Base-by-base conservation (phyloP, 2,797 vertebrate species). In the Coranthus polyacanthus region DNA sequence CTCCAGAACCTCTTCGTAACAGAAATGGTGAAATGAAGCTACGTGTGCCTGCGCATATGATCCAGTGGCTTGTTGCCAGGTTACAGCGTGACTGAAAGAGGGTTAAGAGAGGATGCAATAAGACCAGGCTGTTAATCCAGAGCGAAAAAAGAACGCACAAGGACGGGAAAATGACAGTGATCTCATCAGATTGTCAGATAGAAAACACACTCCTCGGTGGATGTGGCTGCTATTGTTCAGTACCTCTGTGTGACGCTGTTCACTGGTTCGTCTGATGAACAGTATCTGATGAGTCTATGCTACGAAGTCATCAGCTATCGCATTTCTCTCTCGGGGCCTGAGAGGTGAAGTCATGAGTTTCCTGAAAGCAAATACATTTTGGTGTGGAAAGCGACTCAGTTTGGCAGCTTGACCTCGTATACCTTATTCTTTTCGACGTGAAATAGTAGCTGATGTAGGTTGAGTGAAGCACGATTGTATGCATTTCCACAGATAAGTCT, bases 1-100 rank as follows among this genome's bases (percentile, higher is more conserved):
- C 3, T 39, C 38, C 4, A 10, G 2, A 12, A 50, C n/a, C 13
- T 26, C 44, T 24, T 72, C 39, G 49, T 69, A 12, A 29, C 8
- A 46, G 38, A 64, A 50, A 42, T 69, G 15, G 16, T 20, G n/a
- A 49, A 49, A 55, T 47, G 29, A 62, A 74, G 58, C 51, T 41
- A 12, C n/a, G 15, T 38, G 10, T 50, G 56, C 68, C 52, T 29
- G 38, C 50, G 56, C 57, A 69, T 72, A 76, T 74, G 43, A 79
- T 68, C 66, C 41, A 44, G 64, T 24, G 53, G 52, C 71, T 68
- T 70, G 90, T 92, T 90, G 89, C 87, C 83, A 81, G 83, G 89
- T 50, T 89, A 85, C 85, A 15, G 74, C 29, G 37, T 38, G 56
- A 72, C 38, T 67, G 53, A 68, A 67, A 56, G 22, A 24, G 18